Percentiles rank a stretch among this genome's conserved stretches.
phyloP scores from a whole-genome alignment of 2,797 vertebrate species.

The Myoxocephalus aenaeus region DNA sequence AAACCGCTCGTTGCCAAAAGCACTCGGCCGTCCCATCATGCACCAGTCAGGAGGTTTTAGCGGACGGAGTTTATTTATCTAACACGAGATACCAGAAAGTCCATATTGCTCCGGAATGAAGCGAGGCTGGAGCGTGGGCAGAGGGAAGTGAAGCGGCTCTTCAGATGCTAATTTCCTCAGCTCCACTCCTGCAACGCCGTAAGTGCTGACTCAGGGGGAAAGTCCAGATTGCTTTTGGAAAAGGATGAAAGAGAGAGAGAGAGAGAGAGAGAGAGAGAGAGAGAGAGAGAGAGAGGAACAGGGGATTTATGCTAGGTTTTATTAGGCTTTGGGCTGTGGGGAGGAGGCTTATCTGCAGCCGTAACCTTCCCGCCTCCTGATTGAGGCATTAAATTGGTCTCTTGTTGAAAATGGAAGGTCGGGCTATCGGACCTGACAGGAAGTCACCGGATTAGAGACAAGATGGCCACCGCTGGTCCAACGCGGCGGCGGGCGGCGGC shows the following conservation, averaged over 20 bases:
- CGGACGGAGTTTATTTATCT: constrained; percentile 51
- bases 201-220: constrained; percentile 74
- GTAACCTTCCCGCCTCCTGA: no score
- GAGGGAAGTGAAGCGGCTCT: constrained; percentile 54
- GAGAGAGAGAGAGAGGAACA: constrained; percentile 35
- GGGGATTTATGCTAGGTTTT: constrained; percentile 69
- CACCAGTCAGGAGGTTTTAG: constrained; percentile 45
- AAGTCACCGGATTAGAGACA: constrained; percentile 29
- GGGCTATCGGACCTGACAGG: constrained; percentile 25
- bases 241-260: constrained; percentile 63
- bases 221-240: constrained; percentile 76
- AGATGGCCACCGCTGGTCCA: background rate
- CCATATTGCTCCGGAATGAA: constrained; percentile 49
- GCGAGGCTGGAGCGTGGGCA: constrained; percentile 26
- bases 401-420: constrained; percentile 30
- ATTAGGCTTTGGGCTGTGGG: constrained; percentile 68
- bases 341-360: constrained; percentile 64
- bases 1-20: constrained; percentile 25
- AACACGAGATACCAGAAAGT: constrained; percentile 42
- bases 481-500: no score
- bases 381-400: no score
- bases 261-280: constrained; percentile 25
- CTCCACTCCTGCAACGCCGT: constrained; percentile 52
- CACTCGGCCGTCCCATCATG: constrained; percentile 40
- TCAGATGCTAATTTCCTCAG: constrained; percentile 66